Conservation (phyloP, 2,113 vertebrate species). For the Charina bottae region DNA sequence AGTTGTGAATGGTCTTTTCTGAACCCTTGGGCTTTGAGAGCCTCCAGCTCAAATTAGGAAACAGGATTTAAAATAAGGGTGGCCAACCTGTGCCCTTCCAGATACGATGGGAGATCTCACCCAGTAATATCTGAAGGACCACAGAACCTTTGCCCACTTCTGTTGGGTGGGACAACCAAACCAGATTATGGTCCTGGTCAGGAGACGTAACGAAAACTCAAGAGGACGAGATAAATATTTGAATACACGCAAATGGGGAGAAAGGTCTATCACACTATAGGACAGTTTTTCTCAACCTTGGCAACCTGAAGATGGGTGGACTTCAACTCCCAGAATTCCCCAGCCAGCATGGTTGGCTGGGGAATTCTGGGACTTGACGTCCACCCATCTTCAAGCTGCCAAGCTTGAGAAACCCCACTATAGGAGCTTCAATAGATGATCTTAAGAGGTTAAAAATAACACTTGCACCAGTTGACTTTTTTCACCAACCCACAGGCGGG, state of each 20-base stretch:
- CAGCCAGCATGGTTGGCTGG: too few species aligned
- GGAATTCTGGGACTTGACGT: neutral
- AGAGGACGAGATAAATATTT: neutral
- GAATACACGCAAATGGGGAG: neutral
- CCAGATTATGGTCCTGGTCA: neutral
- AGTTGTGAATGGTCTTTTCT: neutral
- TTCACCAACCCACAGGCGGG: neutral
- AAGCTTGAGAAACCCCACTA: neutral
- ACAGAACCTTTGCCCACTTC: neutral
- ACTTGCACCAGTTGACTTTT: neutral
- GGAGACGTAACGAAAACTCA: slow-evolving; percentile 10
- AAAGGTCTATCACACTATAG: neutral
- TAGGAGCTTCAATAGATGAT: neutral
- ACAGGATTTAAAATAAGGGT: neutral
- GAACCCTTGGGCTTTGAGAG: neutral
- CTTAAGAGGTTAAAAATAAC: neutral
- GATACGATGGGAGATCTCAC: neutral
- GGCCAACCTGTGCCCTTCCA: neutral
- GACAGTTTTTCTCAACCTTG: neutral
- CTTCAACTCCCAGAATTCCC: neutral
- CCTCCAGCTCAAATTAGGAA: neutral
- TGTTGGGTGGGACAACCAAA: neutral
- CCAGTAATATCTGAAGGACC: neutral
- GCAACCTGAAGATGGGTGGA: neutral
- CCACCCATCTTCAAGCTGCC: neutral